Evolutionary conservation across 37 sponge, comb jelly and placozoan species (phyloP).

Genomic region (Sycon ciliatum): DNA sequence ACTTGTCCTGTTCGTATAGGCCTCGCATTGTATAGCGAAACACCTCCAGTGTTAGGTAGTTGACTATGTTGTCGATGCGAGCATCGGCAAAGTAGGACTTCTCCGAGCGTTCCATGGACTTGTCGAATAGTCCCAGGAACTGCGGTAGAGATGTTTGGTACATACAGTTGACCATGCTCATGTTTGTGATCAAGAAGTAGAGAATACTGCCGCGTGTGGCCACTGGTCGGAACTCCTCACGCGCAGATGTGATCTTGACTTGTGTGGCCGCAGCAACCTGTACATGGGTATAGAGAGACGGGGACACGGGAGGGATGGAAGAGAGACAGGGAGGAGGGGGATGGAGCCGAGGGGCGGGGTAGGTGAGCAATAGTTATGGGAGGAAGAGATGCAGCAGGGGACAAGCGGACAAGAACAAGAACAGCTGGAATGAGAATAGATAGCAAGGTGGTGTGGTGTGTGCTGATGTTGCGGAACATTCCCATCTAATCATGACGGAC

Average conservation of each 20-base stretch:
- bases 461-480: too few relatives aligned
- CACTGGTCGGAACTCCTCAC: constrained; percentile 98
- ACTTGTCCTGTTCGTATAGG: constrained; percentile 93
- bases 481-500: too few relatives aligned
- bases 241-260: constrained; percentile 81
- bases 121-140: constrained; percentile 90
- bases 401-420: too few relatives aligned
- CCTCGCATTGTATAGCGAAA: constrained; percentile 85
- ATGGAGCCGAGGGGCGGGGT: too few relatives aligned
- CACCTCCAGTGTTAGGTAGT: constrained; percentile 80
- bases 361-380: too few relatives aligned
- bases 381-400: too few relatives aligned
- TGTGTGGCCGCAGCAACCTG: constrained; percentile 98
- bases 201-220: constrained; percentile 90
- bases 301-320: too few relatives aligned
- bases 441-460: too few relatives aligned
- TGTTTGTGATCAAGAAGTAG: constrained; percentile 98
- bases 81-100: constrained; percentile 78
- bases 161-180: constrained; percentile 97
- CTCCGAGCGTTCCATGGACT: constrained; percentile 77
- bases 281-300: too few relatives aligned
- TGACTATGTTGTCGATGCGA: constrained; percentile 80
- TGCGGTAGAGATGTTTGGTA: constrained; percentile 94
- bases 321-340: too few relatives aligned
- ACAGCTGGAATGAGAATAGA: too few relatives aligned